Percentiles rank a stretch among this genome's conserved stretches.
phyloP scores from a whole-genome alignment of 2,113 vertebrate genomes.

The Rhagologus leucostigma region DNA sequence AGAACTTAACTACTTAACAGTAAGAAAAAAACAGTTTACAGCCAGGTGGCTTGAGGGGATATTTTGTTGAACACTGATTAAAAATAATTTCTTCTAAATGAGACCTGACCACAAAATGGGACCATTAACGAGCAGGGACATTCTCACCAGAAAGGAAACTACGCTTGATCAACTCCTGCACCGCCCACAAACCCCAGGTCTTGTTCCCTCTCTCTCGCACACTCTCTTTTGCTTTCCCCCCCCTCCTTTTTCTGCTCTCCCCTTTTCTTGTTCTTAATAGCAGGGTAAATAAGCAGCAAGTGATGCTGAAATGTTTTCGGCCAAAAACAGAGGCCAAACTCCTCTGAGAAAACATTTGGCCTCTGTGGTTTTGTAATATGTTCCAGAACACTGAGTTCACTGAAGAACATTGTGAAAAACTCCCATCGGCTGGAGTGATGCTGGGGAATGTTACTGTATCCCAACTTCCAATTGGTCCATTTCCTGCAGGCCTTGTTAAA shows the following conservation, averaged over 20 bases:
- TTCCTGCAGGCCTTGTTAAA: slow-evolving; percentile 76
- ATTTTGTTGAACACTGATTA: slow-evolving; percentile 81
- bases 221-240: neutral
- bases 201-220: neutral
- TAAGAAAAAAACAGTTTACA: slow-evolving; percentile 70
- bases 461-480: slow-evolving; percentile 78
- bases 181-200: slow-evolving; percentile 62
- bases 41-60: slow-evolving; percentile 79
- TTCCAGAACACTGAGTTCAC: slow-evolving; percentile 82
- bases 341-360: slow-evolving; percentile 84
- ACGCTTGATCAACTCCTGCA: slow-evolving; percentile 65
- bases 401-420: slow-evolving; percentile 78
- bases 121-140: slow-evolving; percentile 74
- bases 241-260: neutral
- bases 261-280: slow-evolving; percentile 71
- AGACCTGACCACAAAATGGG: slow-evolving; percentile 82
- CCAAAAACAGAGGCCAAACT: slow-evolving; percentile 80
- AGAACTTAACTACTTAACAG: slow-evolving; percentile 78
- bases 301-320: slow-evolving; percentile 76
- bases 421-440: slow-evolving; percentile 74
- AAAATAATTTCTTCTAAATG: slow-evolving; percentile 88
- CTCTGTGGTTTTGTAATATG: slow-evolving; percentile 85
- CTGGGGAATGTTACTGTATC: slow-evolving; percentile 79
- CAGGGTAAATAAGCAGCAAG: slow-evolving; percentile 79
- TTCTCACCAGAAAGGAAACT: slow-evolving; percentile 76